Evolutionary conservation across 2,888 invertebrate genomes (phyloP), one percentile per base, ranked within the genome.

Genomic region (Danaus chrysippus): DNA sequence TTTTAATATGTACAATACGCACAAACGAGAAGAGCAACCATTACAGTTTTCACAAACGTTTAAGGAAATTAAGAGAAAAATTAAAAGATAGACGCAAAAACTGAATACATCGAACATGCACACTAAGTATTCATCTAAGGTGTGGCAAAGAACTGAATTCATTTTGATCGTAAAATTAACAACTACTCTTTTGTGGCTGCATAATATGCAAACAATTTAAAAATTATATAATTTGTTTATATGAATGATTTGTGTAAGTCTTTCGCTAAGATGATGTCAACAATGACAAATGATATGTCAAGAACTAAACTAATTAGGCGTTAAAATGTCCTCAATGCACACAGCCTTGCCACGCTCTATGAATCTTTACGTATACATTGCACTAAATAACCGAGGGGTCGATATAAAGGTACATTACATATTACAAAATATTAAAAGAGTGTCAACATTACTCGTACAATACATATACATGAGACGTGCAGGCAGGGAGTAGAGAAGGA

Each of bases 321-420:
- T 90, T 87, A 84, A 84, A 88, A 91, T 91, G 91, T 91, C 91
- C 91, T 91, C 91, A 91, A 91, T 92, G 93, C 92, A 93, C 93
- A 93, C 93, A 93, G 93, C 93, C 93, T 93, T 92, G 93, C 93
- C 93, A 93, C 93, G 93, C 93, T 91, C 91, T 91, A 91, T 88
- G 84, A 90, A 83, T 87, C 82, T 77, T 77, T 81, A 88, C 83
- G 83, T 66, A 62, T 83, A 89, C 87, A 90, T 86, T 84, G 88
- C 87, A 90, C 91, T 90, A 91, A 88, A 77, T 76, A 86, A 87
- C 88, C 90, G 89, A 87, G 89, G 88, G 87, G 76, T 84, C 86
- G 84, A 83, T 76, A 82, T 79, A 89, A 86, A 70, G 86, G 77
- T 84, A 88, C 85, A 90, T 86, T 84, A 90, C 87, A 85, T 79